phyloP scores from a whole-genome alignment of 2,888 invertebrate species.

The Parnassius apollo region DNA sequence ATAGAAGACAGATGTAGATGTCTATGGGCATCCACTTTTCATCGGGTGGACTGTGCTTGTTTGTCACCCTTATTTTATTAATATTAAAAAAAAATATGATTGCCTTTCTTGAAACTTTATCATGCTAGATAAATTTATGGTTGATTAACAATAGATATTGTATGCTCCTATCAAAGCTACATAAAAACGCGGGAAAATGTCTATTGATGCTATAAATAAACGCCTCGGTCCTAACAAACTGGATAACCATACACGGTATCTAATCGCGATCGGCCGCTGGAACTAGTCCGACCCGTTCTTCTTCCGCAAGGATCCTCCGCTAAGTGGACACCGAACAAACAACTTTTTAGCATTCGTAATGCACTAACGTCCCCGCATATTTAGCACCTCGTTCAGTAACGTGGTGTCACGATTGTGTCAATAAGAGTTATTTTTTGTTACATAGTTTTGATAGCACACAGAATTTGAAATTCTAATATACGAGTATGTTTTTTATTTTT shows the following conservation, averaged over 20 bases:
- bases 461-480: neutral
- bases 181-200: too few relatives aligned
- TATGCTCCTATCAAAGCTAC: too few relatives aligned
- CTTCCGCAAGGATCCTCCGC: slow-evolving; percentile 57
- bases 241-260: slow-evolving; percentile 30
- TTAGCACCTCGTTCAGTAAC: slow-evolving; percentile 9
- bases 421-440: neutral
- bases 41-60: too few relatives aligned
- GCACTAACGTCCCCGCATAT: slow-evolving; percentile 9
- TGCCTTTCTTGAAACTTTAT: too few relatives aligned
- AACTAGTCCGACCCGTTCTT: slow-evolving; percentile 55
- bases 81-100: too few relatives aligned
- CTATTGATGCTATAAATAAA: neutral
- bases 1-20: too few relatives aligned
- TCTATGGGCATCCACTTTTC: too few relatives aligned
- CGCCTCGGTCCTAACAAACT: slow-evolving; percentile 19
- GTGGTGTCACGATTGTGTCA: slow-evolving; percentile 4
- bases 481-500: too few relatives aligned
- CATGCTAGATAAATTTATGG: too few relatives aligned
- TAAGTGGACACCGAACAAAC: slow-evolving; percentile 48
- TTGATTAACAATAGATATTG: too few relatives aligned
- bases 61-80: too few relatives aligned
- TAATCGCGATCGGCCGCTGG: slow-evolving; percentile 29
- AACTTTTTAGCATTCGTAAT: slow-evolving; percentile 31
- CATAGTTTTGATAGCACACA: neutral